Conservation (phyloP, 53 echinoderm and acorn worm species). For the Astropecten irregularis region DNA sequence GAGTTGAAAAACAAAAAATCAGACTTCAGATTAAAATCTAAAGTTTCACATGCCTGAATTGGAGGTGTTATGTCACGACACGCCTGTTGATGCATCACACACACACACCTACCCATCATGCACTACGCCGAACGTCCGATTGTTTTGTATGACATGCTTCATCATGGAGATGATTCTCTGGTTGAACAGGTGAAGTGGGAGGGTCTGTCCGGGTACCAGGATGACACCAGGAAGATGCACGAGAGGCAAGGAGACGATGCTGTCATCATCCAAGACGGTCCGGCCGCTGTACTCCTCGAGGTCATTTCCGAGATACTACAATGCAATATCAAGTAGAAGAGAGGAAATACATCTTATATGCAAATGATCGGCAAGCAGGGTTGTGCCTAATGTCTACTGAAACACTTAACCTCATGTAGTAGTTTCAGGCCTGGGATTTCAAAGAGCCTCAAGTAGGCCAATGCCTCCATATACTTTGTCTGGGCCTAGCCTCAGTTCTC, state of each 20-base stretch:
- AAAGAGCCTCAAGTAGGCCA: no score
- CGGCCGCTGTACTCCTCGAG: constrained; percentile 97
- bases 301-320: constrained; percentile 91
- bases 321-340: neutral
- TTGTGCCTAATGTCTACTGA: no score
- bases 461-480: no score
- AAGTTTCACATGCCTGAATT: no score
- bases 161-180: constrained; percentile 90
- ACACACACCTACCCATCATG: constrained; percentile 72
- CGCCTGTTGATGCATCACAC: no score
- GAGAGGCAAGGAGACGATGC: constrained; percentile 78
- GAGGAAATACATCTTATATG: neutral
- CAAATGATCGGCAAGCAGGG: neutral
- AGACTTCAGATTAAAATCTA: no score
- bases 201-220: constrained; percentile 90
- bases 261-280: constrained; percentile 94
- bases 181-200: constrained; percentile 93
- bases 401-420: no score
- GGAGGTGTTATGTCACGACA: no score
- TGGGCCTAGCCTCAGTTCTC: no score
- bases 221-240: constrained; percentile 85
- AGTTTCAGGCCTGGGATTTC: no score
- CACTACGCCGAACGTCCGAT: constrained; percentile 96
- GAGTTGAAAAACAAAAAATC: no score
- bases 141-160: constrained; percentile 85